Conservation (phyloP, 1,140 invertebrate genomes). For the Conus ventricosus region DNA sequence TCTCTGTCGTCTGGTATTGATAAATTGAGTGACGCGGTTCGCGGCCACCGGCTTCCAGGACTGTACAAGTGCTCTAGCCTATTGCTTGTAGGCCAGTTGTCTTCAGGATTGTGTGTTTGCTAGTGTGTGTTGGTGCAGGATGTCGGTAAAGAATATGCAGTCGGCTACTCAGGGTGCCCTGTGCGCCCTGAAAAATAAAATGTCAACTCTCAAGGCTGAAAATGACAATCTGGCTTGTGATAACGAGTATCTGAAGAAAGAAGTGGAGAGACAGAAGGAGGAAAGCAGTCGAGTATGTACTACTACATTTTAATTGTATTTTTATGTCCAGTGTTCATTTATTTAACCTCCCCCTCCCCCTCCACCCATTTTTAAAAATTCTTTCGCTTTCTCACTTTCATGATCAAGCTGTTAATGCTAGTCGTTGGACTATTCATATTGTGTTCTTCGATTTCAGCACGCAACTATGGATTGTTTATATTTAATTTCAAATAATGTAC, state of each 20-base stretch:
- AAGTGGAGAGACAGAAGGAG: constrained; percentile 88
- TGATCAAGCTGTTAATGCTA: no score
- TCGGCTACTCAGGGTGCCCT: constrained; percentile 49
- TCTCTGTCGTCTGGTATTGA: not conserved
- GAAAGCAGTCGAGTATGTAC: constrained; percentile 72
- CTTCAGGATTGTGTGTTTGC: constrained; percentile 32
- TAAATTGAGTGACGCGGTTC: constrained; percentile 31
- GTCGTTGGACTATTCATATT: no score
- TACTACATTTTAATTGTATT: no score
- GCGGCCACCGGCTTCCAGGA: constrained; percentile 16
- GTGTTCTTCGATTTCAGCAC: no score
- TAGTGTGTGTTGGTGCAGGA: constrained; percentile 35
- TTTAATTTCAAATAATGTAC: no score
- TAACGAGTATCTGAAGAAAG: constrained; percentile 46
- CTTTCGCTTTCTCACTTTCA: no score
- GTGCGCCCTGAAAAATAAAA: constrained; percentile 95
- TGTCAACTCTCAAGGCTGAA: constrained; percentile 98
- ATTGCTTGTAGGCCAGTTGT: constrained; percentile 12
- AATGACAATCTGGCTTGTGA: constrained; percentile 96
- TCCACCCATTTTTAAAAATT: no score
- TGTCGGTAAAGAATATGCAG: constrained; percentile 37
- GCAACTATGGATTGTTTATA: no score
- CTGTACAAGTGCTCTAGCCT: not conserved
- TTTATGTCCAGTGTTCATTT: no score
- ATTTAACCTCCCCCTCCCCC: no score